Evolutionary conservation across 2,888 invertebrate species (phyloP).

Genomic region (Temnothorax unifasciatus): DNA sequence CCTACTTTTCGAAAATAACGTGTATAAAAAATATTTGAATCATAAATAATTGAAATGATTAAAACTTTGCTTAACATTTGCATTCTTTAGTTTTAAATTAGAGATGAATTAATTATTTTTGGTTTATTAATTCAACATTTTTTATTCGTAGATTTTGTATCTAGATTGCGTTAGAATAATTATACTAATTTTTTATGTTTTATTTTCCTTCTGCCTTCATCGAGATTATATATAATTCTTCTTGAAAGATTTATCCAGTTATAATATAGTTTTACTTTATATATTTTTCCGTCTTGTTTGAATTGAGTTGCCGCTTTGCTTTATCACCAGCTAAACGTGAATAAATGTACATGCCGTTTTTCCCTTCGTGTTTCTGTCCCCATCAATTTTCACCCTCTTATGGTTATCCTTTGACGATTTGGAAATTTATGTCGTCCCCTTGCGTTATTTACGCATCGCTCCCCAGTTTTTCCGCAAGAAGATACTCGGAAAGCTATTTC

Average conservation of each 20-base stretch:
- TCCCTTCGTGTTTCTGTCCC: not conserved
- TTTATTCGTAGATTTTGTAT: not conserved
- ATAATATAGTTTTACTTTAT: not conserved
- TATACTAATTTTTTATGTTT: not conserved
- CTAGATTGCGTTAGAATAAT: slow-evolving; percentile 1
- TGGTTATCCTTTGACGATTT: slow-evolving; percentile 61
- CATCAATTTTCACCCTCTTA: slow-evolving; percentile 50
- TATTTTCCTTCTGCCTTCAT: not conserved
- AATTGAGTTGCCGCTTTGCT: slow-evolving; percentile 24
- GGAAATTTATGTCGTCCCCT: slow-evolving; percentile 54
- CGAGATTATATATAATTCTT: not conserved
- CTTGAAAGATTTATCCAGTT: not conserved
- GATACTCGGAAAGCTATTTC: slow-evolving; percentile 56
- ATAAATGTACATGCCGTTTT: slow-evolving; percentile 29
- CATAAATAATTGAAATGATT: not conserved
- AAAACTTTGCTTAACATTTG: not conserved
- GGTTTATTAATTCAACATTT: not conserved
- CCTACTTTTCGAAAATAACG: not conserved
- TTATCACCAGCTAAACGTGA: slow-evolving; percentile 10
- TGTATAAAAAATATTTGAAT: not conserved
- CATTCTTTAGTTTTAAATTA: not conserved
- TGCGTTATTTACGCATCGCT: slow-evolving; percentile 40
- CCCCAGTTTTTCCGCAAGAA: slow-evolving; percentile 34
- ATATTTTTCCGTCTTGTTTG: not conserved
- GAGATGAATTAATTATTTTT: not conserved